phyloP scores from a whole-genome alignment of 2,797 vertebrate species.

The Tapera naevia region DNA sequence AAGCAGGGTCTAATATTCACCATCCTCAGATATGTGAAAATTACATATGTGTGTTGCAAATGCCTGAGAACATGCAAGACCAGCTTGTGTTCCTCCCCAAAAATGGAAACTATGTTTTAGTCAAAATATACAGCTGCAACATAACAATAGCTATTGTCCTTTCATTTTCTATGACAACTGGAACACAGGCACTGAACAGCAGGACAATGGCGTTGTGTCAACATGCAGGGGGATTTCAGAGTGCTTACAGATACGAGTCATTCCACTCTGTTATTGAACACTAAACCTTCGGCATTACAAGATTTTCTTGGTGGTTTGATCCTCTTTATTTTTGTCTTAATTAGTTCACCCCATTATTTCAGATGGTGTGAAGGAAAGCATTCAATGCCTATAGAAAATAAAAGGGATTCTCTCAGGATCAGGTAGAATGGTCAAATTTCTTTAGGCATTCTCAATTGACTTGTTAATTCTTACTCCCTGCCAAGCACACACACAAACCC shows the following conservation, averaged over 20 bases:
- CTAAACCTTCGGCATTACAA: conserved; percentile 22
- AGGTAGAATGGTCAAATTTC: background rate
- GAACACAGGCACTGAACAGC: conserved; percentile 20
- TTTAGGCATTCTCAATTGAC: background rate
- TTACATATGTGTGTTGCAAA: background rate
- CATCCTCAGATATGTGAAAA: background rate
- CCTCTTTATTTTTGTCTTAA: conserved; percentile 40
- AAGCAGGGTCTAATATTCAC: background rate
- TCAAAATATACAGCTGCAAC: conserved; percentile 15
- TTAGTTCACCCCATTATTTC: conserved; percentile 6
- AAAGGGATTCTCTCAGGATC: background rate
- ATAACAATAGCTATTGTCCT: conserved; percentile 50
- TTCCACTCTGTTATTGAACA: background rate
- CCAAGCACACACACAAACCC: background rate
- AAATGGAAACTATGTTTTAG: conserved; percentile 20
- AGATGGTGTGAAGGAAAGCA: conserved; percentile 35
- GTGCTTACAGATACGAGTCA: conserved; percentile 37
- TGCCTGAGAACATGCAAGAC: background rate
- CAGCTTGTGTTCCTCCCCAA: background rate
- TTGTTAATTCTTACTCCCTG: background rate
- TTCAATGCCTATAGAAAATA: background rate
- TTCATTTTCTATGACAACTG: conserved; percentile 46
- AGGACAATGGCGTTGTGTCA: conserved; percentile 41
- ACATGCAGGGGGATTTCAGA: conserved; percentile 36
- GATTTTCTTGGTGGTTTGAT: conserved; percentile 34